Base-by-base conservation (phyloP, 2,113 vertebrate species). In the Geococcyx californianus region DNA sequence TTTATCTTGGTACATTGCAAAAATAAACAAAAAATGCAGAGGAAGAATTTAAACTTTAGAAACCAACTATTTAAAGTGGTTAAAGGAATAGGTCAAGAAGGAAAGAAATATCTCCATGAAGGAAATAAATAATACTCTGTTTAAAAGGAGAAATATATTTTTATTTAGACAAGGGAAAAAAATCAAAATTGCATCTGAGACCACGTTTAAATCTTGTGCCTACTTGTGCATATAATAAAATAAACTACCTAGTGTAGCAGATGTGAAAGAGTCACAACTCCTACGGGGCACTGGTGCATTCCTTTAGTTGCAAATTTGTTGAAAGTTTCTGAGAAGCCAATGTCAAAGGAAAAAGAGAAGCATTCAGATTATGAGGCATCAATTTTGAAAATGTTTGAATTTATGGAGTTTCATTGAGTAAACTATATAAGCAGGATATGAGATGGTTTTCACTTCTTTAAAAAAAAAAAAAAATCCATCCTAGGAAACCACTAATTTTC, bases 131-230 rank as follows among this genome's bases (percentile, higher is more conserved):
- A 4, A 9, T 11, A 25, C 14, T 4, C 7, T 5, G 10, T 52
- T 58, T 69, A 69, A 74, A 73, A 55, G 12, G 24, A 54, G 29
- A 66, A 68, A 49, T 20, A 11, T 28, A 24, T 67, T 62, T 81
- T 14, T 49, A 5, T 45, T 54, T 73, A 33, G 13, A 47, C 0
- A 4, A 4, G 6, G 5, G 0, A 2, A 4, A 29, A 25, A 26
- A 42, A 23, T 21, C 14, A 69, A 36, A 25, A 54, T 19, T 91
- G 15, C 11, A 70, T 77, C 10, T 1, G 23, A 81, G 70, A 59
- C 16, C 54, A 14, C 28, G 77, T 63, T 84, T 63, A 93, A 55
- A 55, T 83, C 13, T 70, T 11, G 10, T 51, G 13, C 8, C 24
- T 77, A 13, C 6, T 17, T 1, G 0, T 74, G 14, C 3, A 10